phyloP scores from a whole-genome alignment of 2,888 invertebrate genomes.

The Acronicta alni region DNA sequence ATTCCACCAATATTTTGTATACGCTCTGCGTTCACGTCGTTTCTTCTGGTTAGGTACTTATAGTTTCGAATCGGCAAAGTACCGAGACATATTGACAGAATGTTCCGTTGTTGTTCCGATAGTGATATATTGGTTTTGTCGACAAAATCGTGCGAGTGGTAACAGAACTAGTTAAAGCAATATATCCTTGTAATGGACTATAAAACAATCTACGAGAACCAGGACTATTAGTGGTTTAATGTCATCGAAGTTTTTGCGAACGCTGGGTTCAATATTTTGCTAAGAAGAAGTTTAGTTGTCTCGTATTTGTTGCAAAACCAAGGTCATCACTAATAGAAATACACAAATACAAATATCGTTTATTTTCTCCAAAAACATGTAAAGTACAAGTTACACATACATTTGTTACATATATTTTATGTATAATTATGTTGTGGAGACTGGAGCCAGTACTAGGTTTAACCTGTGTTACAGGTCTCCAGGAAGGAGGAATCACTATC shows the following conservation, averaged over 20 bases:
- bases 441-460: too few species aligned
- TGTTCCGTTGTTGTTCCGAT: constrained; percentile 11
- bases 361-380: too few species aligned
- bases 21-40: neutral
- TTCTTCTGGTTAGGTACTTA: constrained; percentile 9
- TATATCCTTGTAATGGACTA: constrained; percentile 45
- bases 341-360: too few species aligned
- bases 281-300: constrained; percentile 1
- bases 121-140: constrained; percentile 27
- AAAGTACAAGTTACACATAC: too few species aligned
- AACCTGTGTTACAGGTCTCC: too few species aligned
- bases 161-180: constrained; percentile 37
- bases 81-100: constrained; percentile 27
- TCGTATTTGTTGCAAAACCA: constrained; percentile 14
- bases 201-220: constrained; percentile 42
- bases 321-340: too few species aligned
- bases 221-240: constrained; percentile 48
- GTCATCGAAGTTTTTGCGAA: constrained; percentile 37
- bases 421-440: too few species aligned
- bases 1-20: neutral
- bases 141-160: constrained; percentile 20
- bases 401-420: too few species aligned
- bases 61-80: constrained; percentile 15
- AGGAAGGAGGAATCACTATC: too few species aligned
- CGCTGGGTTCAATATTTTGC: constrained; percentile 17